phyloP scores from a whole-genome alignment of 2,888 invertebrate species.

The Agrotis puta region DNA sequence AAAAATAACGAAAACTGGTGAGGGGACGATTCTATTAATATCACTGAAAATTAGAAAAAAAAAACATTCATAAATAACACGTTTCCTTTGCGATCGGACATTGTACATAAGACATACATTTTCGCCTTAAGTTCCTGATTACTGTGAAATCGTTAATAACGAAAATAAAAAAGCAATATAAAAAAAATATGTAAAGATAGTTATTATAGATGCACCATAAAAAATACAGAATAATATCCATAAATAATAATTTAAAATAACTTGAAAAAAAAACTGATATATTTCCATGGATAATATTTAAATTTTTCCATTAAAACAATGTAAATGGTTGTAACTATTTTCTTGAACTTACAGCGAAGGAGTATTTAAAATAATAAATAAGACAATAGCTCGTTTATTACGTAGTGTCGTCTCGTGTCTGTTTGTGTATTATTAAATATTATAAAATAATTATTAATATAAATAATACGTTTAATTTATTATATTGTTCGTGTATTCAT shows the following conservation, averaged over 20 bases:
- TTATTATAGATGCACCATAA: constrained; percentile 1
- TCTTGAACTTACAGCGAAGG: constrained; percentile 43
- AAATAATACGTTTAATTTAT: constrained; percentile 28
- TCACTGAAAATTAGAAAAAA: not conserved
- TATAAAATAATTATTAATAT: constrained; percentile 21
- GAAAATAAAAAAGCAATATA: constrained; percentile 43
- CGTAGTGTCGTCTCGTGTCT: constrained; percentile 28
- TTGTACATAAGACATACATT: constrained; percentile 42
- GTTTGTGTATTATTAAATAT: constrained; percentile 26
- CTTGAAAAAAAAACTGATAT: not conserved
- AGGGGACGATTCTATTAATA: constrained; percentile 44
- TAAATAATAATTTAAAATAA: constrained; percentile 13
- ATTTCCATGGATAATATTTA: not conserved
- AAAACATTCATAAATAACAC: not conserved
- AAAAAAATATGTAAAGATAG: constrained; percentile 34
- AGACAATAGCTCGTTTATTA: constrained; percentile 38
- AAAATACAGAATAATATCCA: not conserved
- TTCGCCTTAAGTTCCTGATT: constrained; percentile 43
- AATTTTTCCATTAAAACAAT: not conserved
- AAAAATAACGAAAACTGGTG: constrained; percentile 34
- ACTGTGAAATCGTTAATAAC: constrained; percentile 44
- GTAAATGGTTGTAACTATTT: constrained; percentile 25
- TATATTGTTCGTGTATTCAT: constrained; percentile 47
- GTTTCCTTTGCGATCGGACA: constrained; percentile 26
- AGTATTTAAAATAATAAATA: constrained; percentile 20